These are phyloP conservation scores for Cirrhinus molitorella DNA, from an alignment of 2,797 vertebrate species.

Conservation along the genomic window DNA sequence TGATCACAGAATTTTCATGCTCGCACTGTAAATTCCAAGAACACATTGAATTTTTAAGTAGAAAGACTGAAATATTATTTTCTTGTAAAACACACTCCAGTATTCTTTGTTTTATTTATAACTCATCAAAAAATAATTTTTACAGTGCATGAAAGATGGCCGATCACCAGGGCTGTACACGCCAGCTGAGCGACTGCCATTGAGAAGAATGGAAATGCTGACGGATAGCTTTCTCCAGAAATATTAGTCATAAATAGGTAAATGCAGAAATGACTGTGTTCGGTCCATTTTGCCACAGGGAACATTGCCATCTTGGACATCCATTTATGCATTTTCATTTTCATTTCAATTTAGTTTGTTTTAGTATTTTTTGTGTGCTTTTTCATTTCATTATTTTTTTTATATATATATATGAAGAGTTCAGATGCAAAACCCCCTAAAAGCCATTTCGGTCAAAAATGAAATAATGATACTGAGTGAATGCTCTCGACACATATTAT, in stretches of 20 bases:
- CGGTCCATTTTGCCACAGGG: background rate
- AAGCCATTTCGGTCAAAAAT: too few species aligned
- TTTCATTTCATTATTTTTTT: background rate
- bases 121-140: background rate
- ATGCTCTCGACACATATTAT: too few species aligned
- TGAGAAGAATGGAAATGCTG: background rate
- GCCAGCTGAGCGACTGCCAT: background rate
- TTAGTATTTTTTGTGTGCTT: too few species aligned
- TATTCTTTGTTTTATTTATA: background rate
- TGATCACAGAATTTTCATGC: background rate
- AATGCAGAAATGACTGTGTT: conserved; percentile 2
- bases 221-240: conserved; percentile 1
- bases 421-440: too few species aligned
- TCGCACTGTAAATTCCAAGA: background rate
- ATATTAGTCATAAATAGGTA: background rate
- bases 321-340: background rate
- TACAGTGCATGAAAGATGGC: background rate
- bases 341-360: background rate
- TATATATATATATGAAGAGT: too few species aligned
- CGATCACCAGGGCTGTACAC: background rate
- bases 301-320: background rate
- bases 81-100: background rate
- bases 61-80: background rate
- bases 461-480: too few species aligned
- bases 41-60: background rate